Percentiles rank a stretch among this genome's conserved stretches.
Evolutionary conservation across 2,888 invertebrate genomes (phyloP).

Genomic region (Colostygia pectinataria): DNA sequence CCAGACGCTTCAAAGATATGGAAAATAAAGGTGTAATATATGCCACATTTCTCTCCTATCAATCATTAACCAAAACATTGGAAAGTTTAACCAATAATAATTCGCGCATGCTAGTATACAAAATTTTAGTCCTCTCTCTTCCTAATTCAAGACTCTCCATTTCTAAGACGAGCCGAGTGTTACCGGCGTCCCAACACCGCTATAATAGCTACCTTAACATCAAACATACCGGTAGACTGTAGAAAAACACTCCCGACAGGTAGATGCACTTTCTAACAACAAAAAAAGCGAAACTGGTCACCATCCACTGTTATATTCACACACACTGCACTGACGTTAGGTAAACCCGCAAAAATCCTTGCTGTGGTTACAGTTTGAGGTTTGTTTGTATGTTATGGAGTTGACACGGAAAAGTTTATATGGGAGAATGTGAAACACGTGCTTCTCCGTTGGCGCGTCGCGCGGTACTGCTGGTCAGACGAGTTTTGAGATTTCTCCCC

Average conservation of each 20-base stretch:
- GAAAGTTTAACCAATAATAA: constrained; percentile 9
- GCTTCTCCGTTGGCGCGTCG: constrained; percentile 48
- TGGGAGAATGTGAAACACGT: constrained; percentile 39
- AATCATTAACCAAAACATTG: constrained; percentile 4
- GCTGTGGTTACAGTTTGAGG: constrained; percentile 3
- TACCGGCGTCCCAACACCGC: constrained; percentile 56
- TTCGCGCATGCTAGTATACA: constrained; percentile 9
- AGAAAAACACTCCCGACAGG: constrained; percentile 61
- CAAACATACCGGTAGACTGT: constrained; percentile 60
- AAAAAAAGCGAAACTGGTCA: constrained; percentile 44
- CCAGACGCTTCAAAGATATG: no score
- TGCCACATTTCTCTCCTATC: no score
- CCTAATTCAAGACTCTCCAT: constrained; percentile 16
- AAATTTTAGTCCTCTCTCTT: constrained; percentile 6
- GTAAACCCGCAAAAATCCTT: constrained; percentile 7
- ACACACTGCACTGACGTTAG: constrained; percentile 36
- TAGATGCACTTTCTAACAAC: constrained; percentile 59
- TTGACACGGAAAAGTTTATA: constrained; percentile 33
- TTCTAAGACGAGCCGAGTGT: constrained; percentile 21
- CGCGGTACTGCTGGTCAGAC: constrained; percentile 53
- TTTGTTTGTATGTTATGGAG: constrained; percentile 34
- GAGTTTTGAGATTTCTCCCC: constrained; percentile 79
- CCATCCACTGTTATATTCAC: constrained; percentile 35
- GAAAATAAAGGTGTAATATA: no score
- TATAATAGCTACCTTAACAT: constrained; percentile 47